Conservation (phyloP, 2,888 invertebrate species). For the Lithophane ornitopus region DNA sequence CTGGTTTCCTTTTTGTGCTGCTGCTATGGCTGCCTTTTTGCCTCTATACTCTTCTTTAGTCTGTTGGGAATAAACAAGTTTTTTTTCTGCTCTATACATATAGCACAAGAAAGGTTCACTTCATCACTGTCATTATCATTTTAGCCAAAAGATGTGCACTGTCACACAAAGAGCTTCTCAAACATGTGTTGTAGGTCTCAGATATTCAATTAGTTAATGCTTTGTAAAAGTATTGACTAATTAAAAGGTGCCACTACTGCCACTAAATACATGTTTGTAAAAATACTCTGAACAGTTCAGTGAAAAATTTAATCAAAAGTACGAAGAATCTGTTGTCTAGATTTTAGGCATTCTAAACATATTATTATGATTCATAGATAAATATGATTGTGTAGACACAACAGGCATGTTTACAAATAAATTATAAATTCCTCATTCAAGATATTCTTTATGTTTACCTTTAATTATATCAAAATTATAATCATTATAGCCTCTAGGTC, state of each 20-base stretch:
- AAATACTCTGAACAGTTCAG: neutral
- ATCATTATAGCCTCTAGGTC: no score
- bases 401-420: slow-evolving; percentile 9
- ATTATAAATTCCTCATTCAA: neutral
- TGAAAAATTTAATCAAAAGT: neutral
- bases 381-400: slow-evolving; percentile 5
- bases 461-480: neutral
- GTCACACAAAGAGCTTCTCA: neutral
- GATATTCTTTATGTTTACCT: neutral
- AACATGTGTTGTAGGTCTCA: neutral
- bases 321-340: neutral
- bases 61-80: slow-evolving; percentile 41
- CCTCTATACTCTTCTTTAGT: slow-evolving; percentile 79
- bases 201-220: neutral
- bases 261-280: neutral
- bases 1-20: slow-evolving; percentile 78
- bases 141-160: neutral
- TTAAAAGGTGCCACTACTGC: no score
- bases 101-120: no score
- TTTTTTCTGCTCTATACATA: neutral
- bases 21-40: slow-evolving; percentile 87
- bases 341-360: neutral
- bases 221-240: neutral
- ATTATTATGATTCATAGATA: slow-evolving; percentile 12
- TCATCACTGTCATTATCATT: neutral